Percentiles rank a stretch among this genome's conserved stretches.
phyloP scores from a whole-genome alignment of 2,888 invertebrate genomes.

The Polymixis lichenea region DNA sequence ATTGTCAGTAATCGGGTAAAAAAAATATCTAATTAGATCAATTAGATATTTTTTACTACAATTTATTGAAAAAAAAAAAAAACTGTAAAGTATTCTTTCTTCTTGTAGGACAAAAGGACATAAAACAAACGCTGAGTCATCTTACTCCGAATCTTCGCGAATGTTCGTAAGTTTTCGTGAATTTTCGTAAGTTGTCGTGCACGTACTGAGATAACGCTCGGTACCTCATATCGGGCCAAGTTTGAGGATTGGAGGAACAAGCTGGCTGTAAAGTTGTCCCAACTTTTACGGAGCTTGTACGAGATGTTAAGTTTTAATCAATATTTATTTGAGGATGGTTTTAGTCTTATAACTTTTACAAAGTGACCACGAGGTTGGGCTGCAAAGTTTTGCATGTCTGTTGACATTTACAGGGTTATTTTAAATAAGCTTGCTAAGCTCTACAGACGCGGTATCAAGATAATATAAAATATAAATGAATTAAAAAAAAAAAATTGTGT shows the following conservation, averaged over 20 bases:
- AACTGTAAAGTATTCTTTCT: neutral
- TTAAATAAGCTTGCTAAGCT: too few species aligned
- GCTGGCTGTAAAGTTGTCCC: slow-evolving; percentile 43
- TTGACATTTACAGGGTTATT: neutral
- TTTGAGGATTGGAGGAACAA: slow-evolving; percentile 40
- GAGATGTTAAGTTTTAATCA: slow-evolving; percentile 40
- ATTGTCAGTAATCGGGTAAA: neutral
- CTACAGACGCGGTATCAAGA: too few species aligned
- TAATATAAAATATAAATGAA: too few species aligned
- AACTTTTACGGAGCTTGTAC: slow-evolving; percentile 47
- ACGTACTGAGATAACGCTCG: slow-evolving; percentile 54
- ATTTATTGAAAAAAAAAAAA: too few species aligned
- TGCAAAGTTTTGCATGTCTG: neutral
- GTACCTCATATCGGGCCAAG: slow-evolving; percentile 43
- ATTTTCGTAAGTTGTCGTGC: slow-evolving; percentile 51
- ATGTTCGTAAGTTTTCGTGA: slow-evolving; percentile 46
- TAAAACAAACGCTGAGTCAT: slow-evolving; percentile 33
- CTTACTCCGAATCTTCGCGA: slow-evolving; percentile 8
- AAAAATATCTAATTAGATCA: neutral
- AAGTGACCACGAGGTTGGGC: neutral
- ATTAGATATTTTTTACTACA: too few species aligned
- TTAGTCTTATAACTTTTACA: neutral
- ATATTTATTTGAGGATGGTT: slow-evolving; percentile 33
- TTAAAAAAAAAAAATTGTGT: too few species aligned
- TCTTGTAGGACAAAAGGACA: neutral